These are phyloP conservation scores for Machaerirhynchus nigripectus DNA, from an alignment of 2,113 vertebrate genomes.

Conservation along the genomic window DNA sequence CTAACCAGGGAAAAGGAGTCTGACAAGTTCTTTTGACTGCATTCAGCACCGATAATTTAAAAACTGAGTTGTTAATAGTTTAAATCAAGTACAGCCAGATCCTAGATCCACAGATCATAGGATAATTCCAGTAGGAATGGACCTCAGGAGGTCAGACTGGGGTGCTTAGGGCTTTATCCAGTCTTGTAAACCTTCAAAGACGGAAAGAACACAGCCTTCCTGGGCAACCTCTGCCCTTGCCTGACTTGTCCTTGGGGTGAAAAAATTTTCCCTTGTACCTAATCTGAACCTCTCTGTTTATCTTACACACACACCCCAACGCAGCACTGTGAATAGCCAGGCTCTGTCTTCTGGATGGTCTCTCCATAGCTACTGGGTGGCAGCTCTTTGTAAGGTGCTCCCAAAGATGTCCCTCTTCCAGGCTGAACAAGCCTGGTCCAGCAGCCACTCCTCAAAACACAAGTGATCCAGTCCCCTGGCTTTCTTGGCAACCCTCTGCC, in stretches of 20 bases:
- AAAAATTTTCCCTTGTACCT: background rate
- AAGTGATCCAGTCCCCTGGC: background rate
- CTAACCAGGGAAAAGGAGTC: background rate
- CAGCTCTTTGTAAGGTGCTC: background rate
- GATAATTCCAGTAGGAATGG: background rate
- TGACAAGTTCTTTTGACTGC: background rate
- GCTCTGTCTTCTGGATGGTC: background rate
- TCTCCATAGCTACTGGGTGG: background rate
- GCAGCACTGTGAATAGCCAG: background rate
- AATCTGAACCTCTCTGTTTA: background rate
- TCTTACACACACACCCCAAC: background rate
- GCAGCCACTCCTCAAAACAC: background rate
- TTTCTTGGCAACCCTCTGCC: background rate
- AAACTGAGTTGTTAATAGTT: background rate
- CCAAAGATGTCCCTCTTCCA: background rate
- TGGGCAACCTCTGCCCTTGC: background rate
- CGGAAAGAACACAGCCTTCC: background rate
- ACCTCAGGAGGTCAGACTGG: background rate
- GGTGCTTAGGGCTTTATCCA: background rate
- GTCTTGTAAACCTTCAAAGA: background rate
- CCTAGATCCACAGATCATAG: background rate
- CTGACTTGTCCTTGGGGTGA: background rate
- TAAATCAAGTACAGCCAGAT: background rate
- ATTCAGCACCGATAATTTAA: background rate
- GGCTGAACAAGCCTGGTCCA: background rate